Conservation (phyloP, 2,797 vertebrate species). For the Microctenopoma steveboyesi region DNA sequence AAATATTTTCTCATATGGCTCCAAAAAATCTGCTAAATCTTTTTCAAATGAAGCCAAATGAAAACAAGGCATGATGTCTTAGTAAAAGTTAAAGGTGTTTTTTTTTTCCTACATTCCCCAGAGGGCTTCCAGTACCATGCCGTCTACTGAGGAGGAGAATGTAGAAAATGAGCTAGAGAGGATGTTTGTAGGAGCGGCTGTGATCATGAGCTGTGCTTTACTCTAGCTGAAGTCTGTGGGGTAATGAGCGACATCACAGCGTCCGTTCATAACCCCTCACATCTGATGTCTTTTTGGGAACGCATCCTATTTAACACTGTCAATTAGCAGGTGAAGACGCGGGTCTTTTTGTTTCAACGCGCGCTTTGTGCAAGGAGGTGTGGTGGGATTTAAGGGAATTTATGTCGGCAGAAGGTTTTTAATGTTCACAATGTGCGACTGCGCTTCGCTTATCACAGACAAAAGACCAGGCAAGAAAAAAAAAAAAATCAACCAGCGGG, state of each 20-base stretch:
- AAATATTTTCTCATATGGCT: constrained; percentile 56
- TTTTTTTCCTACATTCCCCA: constrained; percentile 12
- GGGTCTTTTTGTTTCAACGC: constrained; percentile 43
- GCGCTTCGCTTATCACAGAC: constrained; percentile 32
- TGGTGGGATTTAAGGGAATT: constrained; percentile 37
- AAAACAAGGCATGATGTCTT: constrained; percentile 33
- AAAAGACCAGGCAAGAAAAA: constrained; percentile 33
- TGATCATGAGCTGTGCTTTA: constrained; percentile 67
- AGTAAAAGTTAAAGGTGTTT: constrained; percentile 39
- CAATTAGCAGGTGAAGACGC: constrained; percentile 66
- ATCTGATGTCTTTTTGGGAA: constrained; percentile 57
- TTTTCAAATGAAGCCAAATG: constrained; percentile 54
- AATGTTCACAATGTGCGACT: constrained; percentile 33
- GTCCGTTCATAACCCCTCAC: constrained; percentile 52
- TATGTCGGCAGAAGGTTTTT: constrained; percentile 27
- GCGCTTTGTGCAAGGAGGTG: constrained; percentile 19
- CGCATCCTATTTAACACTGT: constrained; percentile 67
- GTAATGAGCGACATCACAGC: constrained; percentile 71
- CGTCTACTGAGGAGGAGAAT: constrained; percentile 28
- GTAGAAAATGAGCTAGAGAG: constrained; percentile 52
- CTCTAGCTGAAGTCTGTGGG: constrained; percentile 50
- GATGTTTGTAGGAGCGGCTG: constrained; percentile 62
- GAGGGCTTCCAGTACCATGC: constrained; percentile 30
- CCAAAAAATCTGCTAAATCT: constrained; percentile 40
- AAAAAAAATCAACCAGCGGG: constrained; percentile 51